Evolutionary conservation across 2,797 vertebrate genomes (phyloP), one percentile per base, ranked within the genome.

Genomic region (Sciaenops ocellatus): DNA sequence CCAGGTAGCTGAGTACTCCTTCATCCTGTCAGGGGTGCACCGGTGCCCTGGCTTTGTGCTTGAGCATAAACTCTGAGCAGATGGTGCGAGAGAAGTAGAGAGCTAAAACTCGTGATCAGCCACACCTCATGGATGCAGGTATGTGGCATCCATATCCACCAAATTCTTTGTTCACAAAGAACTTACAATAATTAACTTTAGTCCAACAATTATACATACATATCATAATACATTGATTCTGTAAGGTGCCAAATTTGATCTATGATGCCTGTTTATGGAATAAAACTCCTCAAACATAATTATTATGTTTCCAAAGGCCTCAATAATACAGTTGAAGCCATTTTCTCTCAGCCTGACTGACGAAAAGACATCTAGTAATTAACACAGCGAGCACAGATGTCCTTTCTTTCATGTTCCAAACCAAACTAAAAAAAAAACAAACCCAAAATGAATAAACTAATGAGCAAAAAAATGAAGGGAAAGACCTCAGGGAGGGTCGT

Each of bases 61-160:
- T 72, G 66, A 77, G 78, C 65, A 79, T 70, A 61, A 92, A 92
- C 83, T 79, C 79, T 48, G 68, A 92, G 84, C 93, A 94, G 91
- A 92, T 94, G 91, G 91, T 71, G 34, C 6, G 77, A 89, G 67
- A 75, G 69, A 84, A 65, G 59, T 46, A 71, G 74, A 71, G 66
- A 64, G 42, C 61, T 28, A 17, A 42, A 55, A n/a, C 78, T 79
- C 24, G 46, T 65, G 38, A 75, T 75, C 65, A 73, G 60, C 70
- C 34, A 51, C 28, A 11, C 61, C 79, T n/a, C 24, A 42, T 44
- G 13, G 38, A 20, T 8, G 20, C 13, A 63, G 3, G 11, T 41
- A 51, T 11, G 24, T 8, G 11, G 1, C 30, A 57, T 38, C 10
- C 42, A 51, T 30, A 62, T 44, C 5, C 4, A 61, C 20, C 22